These are phyloP conservation scores for Ramphastos sulfuratus DNA, from an alignment of 2,113 vertebrate species.

Conservation along the genomic window DNA sequence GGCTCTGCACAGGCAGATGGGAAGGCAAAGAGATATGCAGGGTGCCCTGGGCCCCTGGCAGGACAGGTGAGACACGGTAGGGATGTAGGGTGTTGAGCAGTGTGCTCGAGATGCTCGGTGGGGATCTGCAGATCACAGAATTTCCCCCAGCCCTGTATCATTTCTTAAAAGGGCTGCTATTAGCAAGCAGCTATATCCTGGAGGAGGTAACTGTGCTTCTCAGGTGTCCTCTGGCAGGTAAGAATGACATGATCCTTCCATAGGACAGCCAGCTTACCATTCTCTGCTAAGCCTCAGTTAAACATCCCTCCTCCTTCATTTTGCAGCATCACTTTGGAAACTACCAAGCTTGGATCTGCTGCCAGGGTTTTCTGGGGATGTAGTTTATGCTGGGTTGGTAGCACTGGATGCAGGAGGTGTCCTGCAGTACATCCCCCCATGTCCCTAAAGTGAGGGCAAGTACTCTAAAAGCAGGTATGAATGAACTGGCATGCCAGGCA, in stretches of 20 bases:
- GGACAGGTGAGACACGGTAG: neutral
- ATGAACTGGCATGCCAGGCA: rapidly evolving
- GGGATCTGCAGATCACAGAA: neutral
- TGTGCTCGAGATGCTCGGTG: rapidly evolving
- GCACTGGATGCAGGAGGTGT: neutral
- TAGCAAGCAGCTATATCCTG: neutral
- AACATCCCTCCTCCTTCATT: neutral
- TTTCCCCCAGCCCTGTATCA: neutral
- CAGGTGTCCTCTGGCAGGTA: neutral
- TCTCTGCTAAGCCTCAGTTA: neutral
- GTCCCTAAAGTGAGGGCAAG: neutral
- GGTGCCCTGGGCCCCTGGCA: neutral
- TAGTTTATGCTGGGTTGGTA: neutral
- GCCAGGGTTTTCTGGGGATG: neutral
- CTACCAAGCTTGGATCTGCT: neutral
- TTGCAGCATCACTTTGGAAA: neutral
- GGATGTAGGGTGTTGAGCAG: neutral
- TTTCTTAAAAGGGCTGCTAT: neutral
- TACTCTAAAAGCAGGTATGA: neutral
- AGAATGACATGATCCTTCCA: neutral
- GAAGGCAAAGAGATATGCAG: neutral
- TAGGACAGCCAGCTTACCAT: neutral
- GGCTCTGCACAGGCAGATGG: rapidly evolving
- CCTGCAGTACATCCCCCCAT: neutral
- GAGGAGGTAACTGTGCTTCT: neutral